Percentiles rank a stretch among this genome's conserved stretches.
These are phyloP conservation scores for Akabosia matsudoensis DNA, from an alignment of 1,140 invertebrate genomes.

Conservation along the genomic window DNA sequence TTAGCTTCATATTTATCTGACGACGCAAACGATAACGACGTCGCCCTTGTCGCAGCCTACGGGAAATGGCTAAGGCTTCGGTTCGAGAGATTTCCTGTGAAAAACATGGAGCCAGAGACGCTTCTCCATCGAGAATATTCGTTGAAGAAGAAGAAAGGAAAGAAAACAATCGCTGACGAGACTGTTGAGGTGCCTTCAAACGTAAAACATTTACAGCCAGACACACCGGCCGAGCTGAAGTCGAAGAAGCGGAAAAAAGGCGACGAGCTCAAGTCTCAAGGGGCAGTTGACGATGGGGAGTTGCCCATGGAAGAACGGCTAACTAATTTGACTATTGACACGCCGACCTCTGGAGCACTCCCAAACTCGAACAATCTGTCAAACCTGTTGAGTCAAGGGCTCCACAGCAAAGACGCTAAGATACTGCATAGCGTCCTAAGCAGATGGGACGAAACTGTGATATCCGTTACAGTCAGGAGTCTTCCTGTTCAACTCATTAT, in stretches of 20 bases:
- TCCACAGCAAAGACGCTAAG: slow-evolving; percentile 70
- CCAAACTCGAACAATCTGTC: slow-evolving; percentile 65
- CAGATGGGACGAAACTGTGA: slow-evolving; percentile 57
- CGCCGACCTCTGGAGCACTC: slow-evolving; percentile 51
- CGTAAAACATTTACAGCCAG: slow-evolving; percentile 44
- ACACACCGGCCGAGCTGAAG: slow-evolving; percentile 14
- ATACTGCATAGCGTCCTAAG: slow-evolving; percentile 60
- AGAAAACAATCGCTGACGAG: not conserved
- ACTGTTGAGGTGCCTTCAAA: slow-evolving; percentile 29
- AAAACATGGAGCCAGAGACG: not conserved
- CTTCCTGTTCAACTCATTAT: slow-evolving; percentile 62
- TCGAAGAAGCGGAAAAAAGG: slow-evolving; percentile 54
- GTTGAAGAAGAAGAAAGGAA: slow-evolving; percentile 4
- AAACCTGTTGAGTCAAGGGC: slow-evolving; percentile 65
- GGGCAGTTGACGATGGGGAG: slow-evolving; percentile 51
- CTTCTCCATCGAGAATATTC: slow-evolving; percentile 33
- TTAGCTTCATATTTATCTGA: slow-evolving; percentile 53
- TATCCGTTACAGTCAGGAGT: slow-evolving; percentile 61
- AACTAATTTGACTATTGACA: slow-evolving; percentile 64
- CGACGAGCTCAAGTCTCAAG: not conserved
- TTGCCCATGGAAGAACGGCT: slow-evolving; percentile 71
- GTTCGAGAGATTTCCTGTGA: slow-evolving; percentile 41
- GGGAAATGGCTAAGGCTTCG: slow-evolving; percentile 35
- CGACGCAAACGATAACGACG: slow-evolving; percentile 50
- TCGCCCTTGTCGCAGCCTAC: slow-evolving; percentile 28